phyloP scores from a whole-genome alignment of 1,140 invertebrate genomes.

The Euura saliciscinereae region DNA sequence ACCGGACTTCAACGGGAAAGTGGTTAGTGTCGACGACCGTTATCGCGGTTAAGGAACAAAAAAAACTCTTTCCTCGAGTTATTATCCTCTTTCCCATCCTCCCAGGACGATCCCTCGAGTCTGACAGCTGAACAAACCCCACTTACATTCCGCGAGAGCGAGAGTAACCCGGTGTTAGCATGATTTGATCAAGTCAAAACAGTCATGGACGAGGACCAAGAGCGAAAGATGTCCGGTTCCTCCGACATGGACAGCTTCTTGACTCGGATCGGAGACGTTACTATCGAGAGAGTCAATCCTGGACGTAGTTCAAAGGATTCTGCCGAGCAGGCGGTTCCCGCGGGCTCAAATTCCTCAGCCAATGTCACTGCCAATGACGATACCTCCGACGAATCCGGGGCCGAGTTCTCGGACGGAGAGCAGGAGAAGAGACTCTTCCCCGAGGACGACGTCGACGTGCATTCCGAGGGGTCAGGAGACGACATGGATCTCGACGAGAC shows the following conservation, averaged over 20 bases:
- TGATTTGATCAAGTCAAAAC: not conserved
- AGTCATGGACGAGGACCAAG: not conserved
- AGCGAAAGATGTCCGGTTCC: constrained; percentile 54
- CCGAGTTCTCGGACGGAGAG: constrained; percentile 45
- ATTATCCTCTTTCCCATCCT: not conserved
- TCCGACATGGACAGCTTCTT: constrained; percentile 54
- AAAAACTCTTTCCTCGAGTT: not conserved
- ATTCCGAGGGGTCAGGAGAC: constrained; percentile 54
- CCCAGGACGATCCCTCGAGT: not conserved
- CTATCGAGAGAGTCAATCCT: constrained; percentile 58
- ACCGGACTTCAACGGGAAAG: not conserved
- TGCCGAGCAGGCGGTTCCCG: constrained; percentile 26
- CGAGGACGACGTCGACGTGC: constrained; percentile 47
- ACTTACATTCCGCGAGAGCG: no score
- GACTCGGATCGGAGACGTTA: constrained; percentile 61
- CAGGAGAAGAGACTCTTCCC: constrained; percentile 42
- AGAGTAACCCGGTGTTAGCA: not conserved
- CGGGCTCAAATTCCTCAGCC: constrained; percentile 12
- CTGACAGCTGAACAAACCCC: not conserved
- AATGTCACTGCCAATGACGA: constrained; percentile 42
- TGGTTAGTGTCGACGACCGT: constrained; percentile 6
- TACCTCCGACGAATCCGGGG: constrained; percentile 50
- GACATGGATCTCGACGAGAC: constrained; percentile 60
- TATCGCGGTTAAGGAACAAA: not conserved
- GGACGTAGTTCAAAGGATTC: constrained; percentile 36